Base-by-base conservation (phyloP, 2,888 invertebrate genomes). In the Orthosia cruda region DNA sequence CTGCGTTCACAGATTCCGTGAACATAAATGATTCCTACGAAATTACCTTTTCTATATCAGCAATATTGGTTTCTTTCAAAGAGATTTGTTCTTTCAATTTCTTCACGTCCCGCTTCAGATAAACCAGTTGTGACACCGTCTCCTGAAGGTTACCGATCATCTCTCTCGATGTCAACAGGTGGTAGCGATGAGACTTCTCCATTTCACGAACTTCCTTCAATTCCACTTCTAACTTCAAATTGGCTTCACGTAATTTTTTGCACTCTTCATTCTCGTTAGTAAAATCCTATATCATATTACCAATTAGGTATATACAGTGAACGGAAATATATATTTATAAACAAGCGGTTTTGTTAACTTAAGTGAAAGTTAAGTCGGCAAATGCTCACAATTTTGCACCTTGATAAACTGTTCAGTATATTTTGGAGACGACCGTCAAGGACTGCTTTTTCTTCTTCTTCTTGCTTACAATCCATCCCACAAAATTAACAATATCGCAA, bases 91-190 rank as follows among this genome's bases (percentile, higher is more conserved):
- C 96, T 77, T 93, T 94, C 20, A 95, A 85, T 82, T 93, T 95
- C 83, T 95, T 96, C 0, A 92, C 84, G 76, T 96, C 95, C 55
- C 95, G 91, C 88, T 96, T 96, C 12, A 96, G 89, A 87, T 96
- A 94, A 52, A 96, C 94, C 23, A 96, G 88, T 58, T 95, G 95
- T 0, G 96, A 95, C 15, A 96, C 94, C 7, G 96, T 96, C 72
- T 96, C 95, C 83, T 96, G 96, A 2, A 96, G 90, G 77, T 94
- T 95, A 15, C 90, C 95, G 54, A 96, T 95, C 95, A 96, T 96
- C 91, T 96, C 96, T 40, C 96, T 92, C 32, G 96, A 95, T 16
- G 92, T 92, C 69, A 93, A 84, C 80, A 96, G 91, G 88, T 96
- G 96, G 78, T 93, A 95, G 13, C 96, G 94, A 86, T 96, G 95